phyloP scores from a whole-genome alignment of 2,797 vertebrate genomes.

The Vultur gryphus region DNA sequence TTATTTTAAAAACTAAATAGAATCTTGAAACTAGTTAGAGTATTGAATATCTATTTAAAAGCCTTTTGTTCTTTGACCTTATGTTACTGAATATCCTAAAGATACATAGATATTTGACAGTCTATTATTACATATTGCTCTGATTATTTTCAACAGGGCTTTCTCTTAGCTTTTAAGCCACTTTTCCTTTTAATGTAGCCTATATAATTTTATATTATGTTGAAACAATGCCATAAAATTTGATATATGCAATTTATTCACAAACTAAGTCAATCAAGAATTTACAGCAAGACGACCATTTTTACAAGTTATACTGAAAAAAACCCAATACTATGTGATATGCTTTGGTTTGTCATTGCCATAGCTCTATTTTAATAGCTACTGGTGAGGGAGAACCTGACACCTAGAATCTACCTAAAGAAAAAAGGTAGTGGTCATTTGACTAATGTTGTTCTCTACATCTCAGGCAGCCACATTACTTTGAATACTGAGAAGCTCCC shows the following conservation, averaged over 20 bases:
- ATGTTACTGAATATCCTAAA: not conserved
- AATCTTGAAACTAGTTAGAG: not conserved
- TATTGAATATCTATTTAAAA: not conserved
- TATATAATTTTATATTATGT: not conserved
- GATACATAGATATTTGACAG: not conserved
- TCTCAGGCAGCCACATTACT: not conserved
- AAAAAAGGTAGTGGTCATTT: not conserved
- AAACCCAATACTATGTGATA: accelerated
- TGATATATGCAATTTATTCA: not conserved
- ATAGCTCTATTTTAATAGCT: not conserved
- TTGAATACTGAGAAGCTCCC: not conserved
- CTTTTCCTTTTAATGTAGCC: not conserved
- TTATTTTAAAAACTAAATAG: not conserved
- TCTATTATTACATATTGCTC: not conserved
- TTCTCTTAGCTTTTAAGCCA: not conserved
- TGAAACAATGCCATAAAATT: not conserved
- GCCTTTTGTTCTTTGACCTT: not conserved
- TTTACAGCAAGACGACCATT: not conserved
- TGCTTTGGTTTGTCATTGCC: not conserved
- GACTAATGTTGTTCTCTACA: not conserved
- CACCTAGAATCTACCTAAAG: not conserved
- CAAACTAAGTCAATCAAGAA: not conserved
- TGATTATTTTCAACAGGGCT: not conserved
- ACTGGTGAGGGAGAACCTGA: not conserved
- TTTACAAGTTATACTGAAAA: not conserved